These are phyloP conservation scores for Macheiramphus alcinus DNA, from an alignment of 2,113 vertebrate genomes.

Conservation along the genomic window DNA sequence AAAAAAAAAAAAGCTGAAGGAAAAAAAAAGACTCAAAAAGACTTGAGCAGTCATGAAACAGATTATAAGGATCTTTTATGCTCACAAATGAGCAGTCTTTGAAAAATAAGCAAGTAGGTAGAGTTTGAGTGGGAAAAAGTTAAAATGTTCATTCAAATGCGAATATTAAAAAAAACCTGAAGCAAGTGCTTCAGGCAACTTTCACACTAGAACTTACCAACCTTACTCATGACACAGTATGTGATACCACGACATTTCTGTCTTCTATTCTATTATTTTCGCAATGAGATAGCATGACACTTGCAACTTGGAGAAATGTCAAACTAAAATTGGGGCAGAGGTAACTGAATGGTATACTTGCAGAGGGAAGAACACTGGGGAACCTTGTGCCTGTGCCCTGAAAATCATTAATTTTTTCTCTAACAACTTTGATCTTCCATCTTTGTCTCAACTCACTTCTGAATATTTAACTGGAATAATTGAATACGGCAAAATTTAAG, in stretches of 20 bases:
- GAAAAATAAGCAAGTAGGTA: not conserved
- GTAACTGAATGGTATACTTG: not conserved
- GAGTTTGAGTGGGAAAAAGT: not conserved
- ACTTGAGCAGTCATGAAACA: not conserved
- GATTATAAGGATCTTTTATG: not conserved
- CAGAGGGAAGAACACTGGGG: not conserved
- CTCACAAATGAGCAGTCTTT: not conserved
- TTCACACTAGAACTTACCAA: not conserved
- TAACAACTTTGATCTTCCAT: not conserved
- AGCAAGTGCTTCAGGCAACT: not conserved
- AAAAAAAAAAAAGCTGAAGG: fast-evolving
- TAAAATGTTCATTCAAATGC: not conserved
- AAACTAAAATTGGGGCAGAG: not conserved
- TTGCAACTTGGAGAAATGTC: not conserved
- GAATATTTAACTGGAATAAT: not conserved
- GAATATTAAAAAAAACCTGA: not conserved
- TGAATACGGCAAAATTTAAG: not conserved
- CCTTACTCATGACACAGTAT: not conserved
- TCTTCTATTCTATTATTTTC: not conserved
- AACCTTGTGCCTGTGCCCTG: not conserved
- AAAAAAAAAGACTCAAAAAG: not conserved
- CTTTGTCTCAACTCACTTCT: not conserved
- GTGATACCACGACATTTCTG: not conserved
- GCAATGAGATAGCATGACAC: not conserved
- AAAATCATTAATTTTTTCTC: not conserved